Base-by-base conservation (phyloP, 2,113 vertebrate species). In the Xenotilapia flavipinnis region DNA sequence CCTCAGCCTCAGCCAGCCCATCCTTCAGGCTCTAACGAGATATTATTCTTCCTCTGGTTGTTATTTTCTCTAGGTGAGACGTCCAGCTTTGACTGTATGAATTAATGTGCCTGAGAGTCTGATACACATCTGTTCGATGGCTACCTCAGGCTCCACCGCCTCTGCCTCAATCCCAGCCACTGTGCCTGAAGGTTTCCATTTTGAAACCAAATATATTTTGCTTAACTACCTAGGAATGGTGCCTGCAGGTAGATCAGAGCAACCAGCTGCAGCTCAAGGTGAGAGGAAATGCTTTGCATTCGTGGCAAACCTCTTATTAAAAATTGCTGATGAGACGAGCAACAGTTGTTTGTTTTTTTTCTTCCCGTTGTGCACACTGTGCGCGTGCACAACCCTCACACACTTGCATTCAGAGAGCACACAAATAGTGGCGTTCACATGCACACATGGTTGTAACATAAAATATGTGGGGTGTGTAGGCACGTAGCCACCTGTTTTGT, bases 201-300 rank as follows among this genome's bases (percentile, higher is more conserved):
- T 97, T 90, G 98, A 99, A 96, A 99, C 98, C 89, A 97, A 97
- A 88, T 98, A 97, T 13, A 96, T 98, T 33, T 96, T 99, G 91
- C 98, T 99, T 94, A 98, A 95, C 95, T 99, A 98, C 95, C 93
- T 99, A 95, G 97, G 98, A 87, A 95, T 97, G 75, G 93, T 96
- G 51, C 94, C 96, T 26, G 95, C 95, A 47, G 87, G 95, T 58
- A 96, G 95, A 81, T 95, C 95, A 54, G 95, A 86, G 9, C 53
- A 81, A 55, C 56, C 90, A 40, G 83, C 92, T 45, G 5, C 82
- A 84, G 75, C 54, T 85, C 77, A 88, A 92, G 94, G 95, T 96
- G 89, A 93, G 92, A 65, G 36, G 11, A 60, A 28, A 12, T 58
- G 8, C 7, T 75, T 36, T 3, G 9, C 3, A 36, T 17, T 21